Evolutionary conservation across 2,888 invertebrate genomes (phyloP).

Genomic region (Dichetophora obliterata): DNA sequence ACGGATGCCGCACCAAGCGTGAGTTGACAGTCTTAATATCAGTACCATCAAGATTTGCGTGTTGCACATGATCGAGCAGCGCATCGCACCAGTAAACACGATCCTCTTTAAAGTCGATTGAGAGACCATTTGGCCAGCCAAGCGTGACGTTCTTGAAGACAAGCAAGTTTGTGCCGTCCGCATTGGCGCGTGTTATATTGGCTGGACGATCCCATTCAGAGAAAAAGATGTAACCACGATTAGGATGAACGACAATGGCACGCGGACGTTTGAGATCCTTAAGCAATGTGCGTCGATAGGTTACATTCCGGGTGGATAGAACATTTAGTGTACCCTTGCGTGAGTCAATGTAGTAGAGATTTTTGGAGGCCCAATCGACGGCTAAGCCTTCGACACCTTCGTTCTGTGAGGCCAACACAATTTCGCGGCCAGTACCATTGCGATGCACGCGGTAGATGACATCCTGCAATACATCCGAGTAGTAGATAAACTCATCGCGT

Average conservation of each 20-base stretch:
- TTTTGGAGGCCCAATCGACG: slow-evolving; percentile 96
- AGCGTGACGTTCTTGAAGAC: slow-evolving; percentile 92
- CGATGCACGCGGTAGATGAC: slow-evolving; percentile 89
- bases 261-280: slow-evolving; percentile 92
- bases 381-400: slow-evolving; percentile 97
- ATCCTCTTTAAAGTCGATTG: slow-evolving; percentile 90
- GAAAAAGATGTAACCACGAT: slow-evolving; percentile 93
- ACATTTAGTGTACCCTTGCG: slow-evolving; percentile 95
- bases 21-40: slow-evolving; percentile 93
- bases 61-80: slow-evolving; percentile 94
- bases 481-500: slow-evolving; percentile 91
- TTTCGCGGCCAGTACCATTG: slow-evolving; percentile 85
- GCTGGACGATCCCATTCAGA: slow-evolving; percentile 97
- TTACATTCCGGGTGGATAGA: slow-evolving; percentile 87
- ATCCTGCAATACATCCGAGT: slow-evolving; percentile 96
- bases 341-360: slow-evolving; percentile 95
- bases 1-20: slow-evolving; percentile 87
- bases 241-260: slow-evolving; percentile 97
- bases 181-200: slow-evolving; percentile 92
- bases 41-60: slow-evolving; percentile 89
- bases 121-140: slow-evolving; percentile 97
- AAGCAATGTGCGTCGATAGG: slow-evolving; percentile 84
- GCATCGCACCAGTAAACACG: slow-evolving; percentile 98
- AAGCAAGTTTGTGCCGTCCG: slow-evolving; percentile 88
- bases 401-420: slow-evolving; percentile 94